Base-by-base conservation (phyloP, 2,888 invertebrate species). In the Coecobrya sp. region DNA sequence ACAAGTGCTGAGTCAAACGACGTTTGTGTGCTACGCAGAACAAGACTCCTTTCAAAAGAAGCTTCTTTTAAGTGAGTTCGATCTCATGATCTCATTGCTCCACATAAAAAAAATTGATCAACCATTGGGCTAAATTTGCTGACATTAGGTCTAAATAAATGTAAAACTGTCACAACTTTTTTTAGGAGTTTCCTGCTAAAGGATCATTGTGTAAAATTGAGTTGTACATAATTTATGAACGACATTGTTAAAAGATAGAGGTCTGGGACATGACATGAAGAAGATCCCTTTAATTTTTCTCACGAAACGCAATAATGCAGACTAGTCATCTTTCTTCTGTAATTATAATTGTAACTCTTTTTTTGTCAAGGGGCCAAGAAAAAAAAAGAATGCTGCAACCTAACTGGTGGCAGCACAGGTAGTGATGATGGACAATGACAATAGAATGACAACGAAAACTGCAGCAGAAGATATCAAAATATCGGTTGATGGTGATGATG, bases 231-330 rank as follows among this genome's bases (percentile, higher is more conserved):
- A 42, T 73, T 73, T 22, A 52, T 65, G n/a, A 36, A 36, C 36
- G 36, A 11, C 0, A 65, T 25, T 10, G 65, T 25, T 30, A 30
- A 4, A 81, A 55, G 81, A 88, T 89, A 81, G 88, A 89, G 89
- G 89, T 89, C 89, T 89, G 82, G 82, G 82, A 82, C 89, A 73
- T 22, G 8, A 42, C 13, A 36, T 25, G 89, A 89, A 89, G 89
- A 89, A 36, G 89, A 49, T 25, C 81, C 42, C 13, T 25, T 88
- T 65, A 49, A 49, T 49, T 22, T 65, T 65, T 68, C 65, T 85
- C 68, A 65, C 86, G 65, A 68, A 49, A 81, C 16, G 13, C n/a
- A 36, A 30, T 0, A 55, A 8, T 19, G 27, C 8, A 55, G 42
- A 79, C 42, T 62, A 62, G 73, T 73, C 55, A 30, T 30, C 42